Evolutionary conservation across 1,140 invertebrate species (phyloP).

Genomic region (Drosophila biarmipes): DNA sequence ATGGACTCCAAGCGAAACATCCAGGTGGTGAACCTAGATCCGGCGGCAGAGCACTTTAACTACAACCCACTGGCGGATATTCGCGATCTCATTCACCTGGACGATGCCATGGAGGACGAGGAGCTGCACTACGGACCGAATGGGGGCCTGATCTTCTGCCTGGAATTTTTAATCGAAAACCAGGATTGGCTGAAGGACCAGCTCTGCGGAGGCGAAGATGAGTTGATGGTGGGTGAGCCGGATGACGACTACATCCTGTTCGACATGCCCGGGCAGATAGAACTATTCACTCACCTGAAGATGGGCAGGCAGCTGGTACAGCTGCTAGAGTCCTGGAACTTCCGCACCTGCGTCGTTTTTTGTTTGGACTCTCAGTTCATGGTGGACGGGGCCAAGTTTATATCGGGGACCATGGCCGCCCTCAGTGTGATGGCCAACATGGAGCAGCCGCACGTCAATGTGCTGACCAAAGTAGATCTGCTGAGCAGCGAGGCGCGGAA

Average conservation of each 20-base stretch:
- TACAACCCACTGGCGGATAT: conserved; percentile 96
- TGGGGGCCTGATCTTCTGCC: conserved; percentile 98
- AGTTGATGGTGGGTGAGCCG: conserved; percentile 84
- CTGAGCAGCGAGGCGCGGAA: conserved; percentile 92
- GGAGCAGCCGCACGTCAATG: conserved; percentile 96
- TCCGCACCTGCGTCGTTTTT: conserved; percentile 96
- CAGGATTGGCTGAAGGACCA: conserved; percentile 95
- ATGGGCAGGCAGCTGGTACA: conserved; percentile 94
- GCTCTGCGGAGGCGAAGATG: conserved; percentile 86
- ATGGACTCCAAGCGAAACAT: conserved; percentile 90
- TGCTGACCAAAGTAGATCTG: conserved; percentile 98
- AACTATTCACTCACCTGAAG: conserved; percentile 98
- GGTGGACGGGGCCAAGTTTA: conserved; percentile 97
- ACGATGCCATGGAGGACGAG: conserved; percentile 99
- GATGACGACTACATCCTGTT: conserved; percentile 98
- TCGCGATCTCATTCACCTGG: conserved; percentile 95
- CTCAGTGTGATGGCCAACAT: conserved; percentile 98
- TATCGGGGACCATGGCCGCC: conserved; percentile 97
- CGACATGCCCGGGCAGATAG: conserved; percentile 99
- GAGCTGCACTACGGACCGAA: conserved; percentile 98
- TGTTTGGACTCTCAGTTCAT: conserved; percentile 98
- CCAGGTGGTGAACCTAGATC: conserved; percentile 98
- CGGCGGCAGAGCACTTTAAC: conserved; percentile 97
- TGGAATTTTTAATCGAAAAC: conserved; percentile 97
- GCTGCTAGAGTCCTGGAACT: conserved; percentile 94